Percentiles rank a stretch among this genome's conserved stretches.
Evolutionary conservation across 2,888 invertebrate species (phyloP).

Genomic region (Brachylomia viminalis): DNA sequence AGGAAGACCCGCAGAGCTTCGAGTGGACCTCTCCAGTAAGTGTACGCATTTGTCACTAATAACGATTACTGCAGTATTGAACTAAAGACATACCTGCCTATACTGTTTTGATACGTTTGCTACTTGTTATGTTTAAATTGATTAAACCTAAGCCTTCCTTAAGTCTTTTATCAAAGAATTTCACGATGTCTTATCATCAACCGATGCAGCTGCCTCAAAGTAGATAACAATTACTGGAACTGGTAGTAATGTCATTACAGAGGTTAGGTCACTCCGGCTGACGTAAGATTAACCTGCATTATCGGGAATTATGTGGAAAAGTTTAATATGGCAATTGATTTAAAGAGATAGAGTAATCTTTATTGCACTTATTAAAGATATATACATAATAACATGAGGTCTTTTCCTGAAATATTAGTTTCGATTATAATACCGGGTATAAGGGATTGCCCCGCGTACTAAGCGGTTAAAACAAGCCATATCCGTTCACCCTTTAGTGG

Average conservation of each 20-base stretch:
- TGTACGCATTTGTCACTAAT: neutral
- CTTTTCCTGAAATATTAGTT: conserved; percentile 9
- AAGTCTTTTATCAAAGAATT: conserved; percentile 3
- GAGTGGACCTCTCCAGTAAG: neutral
- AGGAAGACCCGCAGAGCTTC: neutral
- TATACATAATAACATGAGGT: neutral
- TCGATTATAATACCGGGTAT: conserved; percentile 1
- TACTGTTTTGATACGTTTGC: neutral
- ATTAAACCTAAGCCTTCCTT: neutral
- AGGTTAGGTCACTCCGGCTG: conserved; percentile 42
- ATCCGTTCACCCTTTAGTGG: neutral
- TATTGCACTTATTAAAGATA: conserved; percentile 2
- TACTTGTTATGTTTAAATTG: neutral
- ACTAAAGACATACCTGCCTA: neutral
- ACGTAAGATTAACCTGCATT: conserved; percentile 8
- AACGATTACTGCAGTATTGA: neutral
- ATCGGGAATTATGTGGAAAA: conserved; percentile 37
- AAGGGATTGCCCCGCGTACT: conserved; percentile 1
- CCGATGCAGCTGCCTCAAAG: conserved; percentile 12
- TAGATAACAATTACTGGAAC: conserved; percentile 40
- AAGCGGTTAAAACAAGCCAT: conserved; percentile 7
- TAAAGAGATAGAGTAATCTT: conserved; percentile 25
- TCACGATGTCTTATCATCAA: conserved; percentile 21
- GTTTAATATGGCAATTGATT: conserved; percentile 35
- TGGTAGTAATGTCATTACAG: conserved; percentile 18